phyloP scores from a whole-genome alignment of 2,888 invertebrate species.

The Lathronympha strigana region DNA sequence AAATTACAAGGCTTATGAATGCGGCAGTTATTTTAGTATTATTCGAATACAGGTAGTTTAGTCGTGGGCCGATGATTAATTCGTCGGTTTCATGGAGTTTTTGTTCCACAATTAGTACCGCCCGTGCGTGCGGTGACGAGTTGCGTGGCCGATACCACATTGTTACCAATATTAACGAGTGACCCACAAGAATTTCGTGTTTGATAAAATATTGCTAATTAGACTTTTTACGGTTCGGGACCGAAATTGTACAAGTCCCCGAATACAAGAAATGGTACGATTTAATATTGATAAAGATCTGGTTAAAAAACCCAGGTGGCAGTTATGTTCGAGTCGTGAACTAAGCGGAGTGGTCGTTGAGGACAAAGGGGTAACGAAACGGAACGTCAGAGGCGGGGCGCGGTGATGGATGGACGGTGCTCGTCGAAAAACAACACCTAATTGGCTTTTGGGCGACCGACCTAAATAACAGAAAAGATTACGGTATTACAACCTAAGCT shows the following conservation, averaged over 20 bases:
- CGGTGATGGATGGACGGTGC: slow-evolving; percentile 38
- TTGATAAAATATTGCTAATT: slow-evolving; percentile 72
- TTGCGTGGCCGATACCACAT: slow-evolving; percentile 69
- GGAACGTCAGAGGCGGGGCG: slow-evolving; percentile 39
- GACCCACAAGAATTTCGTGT: slow-evolving; percentile 64
- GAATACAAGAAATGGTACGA: slow-evolving; percentile 44
- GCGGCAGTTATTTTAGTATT: slow-evolving; percentile 63
- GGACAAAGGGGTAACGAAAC: slow-evolving; percentile 41
- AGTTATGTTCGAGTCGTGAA: slow-evolving; percentile 9
- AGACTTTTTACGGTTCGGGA: slow-evolving; percentile 57
- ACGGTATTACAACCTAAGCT: not conserved
- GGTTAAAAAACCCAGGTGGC: slow-evolving; percentile 17
- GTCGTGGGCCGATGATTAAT: slow-evolving; percentile 71
- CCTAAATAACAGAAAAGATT: slow-evolving; percentile 14
- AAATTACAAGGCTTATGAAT: slow-evolving; percentile 59
- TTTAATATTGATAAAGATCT: slow-evolving; percentile 39
- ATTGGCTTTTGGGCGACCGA: slow-evolving; percentile 34
- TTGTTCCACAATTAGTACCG: slow-evolving; percentile 75
- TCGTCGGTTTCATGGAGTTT: slow-evolving; percentile 75
- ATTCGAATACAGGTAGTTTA: slow-evolving; percentile 64
- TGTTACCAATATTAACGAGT: slow-evolving; percentile 67
- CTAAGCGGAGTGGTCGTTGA: slow-evolving; percentile 20
- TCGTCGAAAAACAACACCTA: slow-evolving; percentile 37
- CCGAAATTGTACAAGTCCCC: slow-evolving; percentile 47
- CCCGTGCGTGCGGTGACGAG: slow-evolving; percentile 60